Percentiles rank a stretch among this genome's conserved stretches.
These are phyloP conservation scores for Sitodiplosis mosellana DNA, from an alignment of 1,140 invertebrate species.

Conservation along the genomic window DNA sequence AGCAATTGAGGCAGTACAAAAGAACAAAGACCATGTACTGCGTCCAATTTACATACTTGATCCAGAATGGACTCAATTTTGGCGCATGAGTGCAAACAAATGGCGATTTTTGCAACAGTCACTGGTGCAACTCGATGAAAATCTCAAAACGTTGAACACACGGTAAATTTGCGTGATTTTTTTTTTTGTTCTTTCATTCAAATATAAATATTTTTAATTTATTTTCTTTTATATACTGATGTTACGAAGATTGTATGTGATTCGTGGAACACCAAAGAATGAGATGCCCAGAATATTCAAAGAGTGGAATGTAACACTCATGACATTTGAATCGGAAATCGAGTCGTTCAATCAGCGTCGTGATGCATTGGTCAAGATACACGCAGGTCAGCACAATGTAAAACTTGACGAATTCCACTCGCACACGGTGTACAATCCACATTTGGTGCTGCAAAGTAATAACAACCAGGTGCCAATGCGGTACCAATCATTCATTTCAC, in stretches of 20 bases:
- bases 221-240: neutral
- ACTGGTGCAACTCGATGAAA: slow-evolving; percentile 43
- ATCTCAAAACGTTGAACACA: slow-evolving; percentile 31
- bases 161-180: slow-evolving; percentile 2
- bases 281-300: slow-evolving; percentile 43
- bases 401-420: slow-evolving; percentile 40
- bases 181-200: neutral
- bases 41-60: slow-evolving; percentile 51
- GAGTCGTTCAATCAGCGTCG: slow-evolving; percentile 44
- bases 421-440: slow-evolving; percentile 50
- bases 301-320: slow-evolving; percentile 43
- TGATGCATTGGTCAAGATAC: slow-evolving; percentile 38
- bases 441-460: slow-evolving; percentile 42
- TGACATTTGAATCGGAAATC: slow-evolving; percentile 51
- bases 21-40: slow-evolving; percentile 27
- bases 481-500: slow-evolving; percentile 47
- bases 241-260: slow-evolving; percentile 35
- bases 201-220: slow-evolving; percentile 1
- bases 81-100: slow-evolving; percentile 43
- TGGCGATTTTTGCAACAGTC: slow-evolving; percentile 50
- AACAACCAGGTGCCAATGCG: slow-evolving; percentile 43
- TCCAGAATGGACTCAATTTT: slow-evolving; percentile 38
- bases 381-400: slow-evolving; percentile 36
- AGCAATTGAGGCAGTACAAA: slow-evolving; percentile 31
- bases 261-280: slow-evolving; percentile 40